Base-by-base conservation (phyloP, 1,140 invertebrate species). In the Myzus persicae region DNA sequence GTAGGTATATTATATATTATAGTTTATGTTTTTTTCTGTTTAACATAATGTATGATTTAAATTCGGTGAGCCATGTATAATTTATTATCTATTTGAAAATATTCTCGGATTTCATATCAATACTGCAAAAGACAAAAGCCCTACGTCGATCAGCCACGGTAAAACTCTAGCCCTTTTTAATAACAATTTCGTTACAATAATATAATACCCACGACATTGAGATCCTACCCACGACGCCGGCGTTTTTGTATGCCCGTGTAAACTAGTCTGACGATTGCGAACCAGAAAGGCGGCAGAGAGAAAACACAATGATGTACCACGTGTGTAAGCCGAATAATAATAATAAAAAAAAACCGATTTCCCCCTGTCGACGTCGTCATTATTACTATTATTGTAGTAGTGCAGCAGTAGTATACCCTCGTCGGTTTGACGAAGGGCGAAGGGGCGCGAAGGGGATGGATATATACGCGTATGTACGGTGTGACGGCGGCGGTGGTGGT, bases 271-370 rank as follows among this genome's bases (percentile, higher is more conserved):
- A 89, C 88, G 48, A 89, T 89, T 89, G 44, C 87, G 46, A 54
- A 54, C 88, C 88, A 89, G 88, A 89, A 54, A 59, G 24, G 24
- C 88, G 51, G 88, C 51, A 9, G 51, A 54, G 51, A 40, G 38
- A 90, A 67, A 90, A 90, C 89, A 90, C 89, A 90, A 90, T 90
- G 89, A 59, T 42, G 89, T 90, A 90, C 89, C 89, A 90, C 89
- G 88, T 90, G 89, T 42, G 88, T 90, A 67, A 90, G 89, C 89
- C 89, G 89, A 90, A 90, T 38, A 42, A 90, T 89, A 46, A 31
- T 54, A 51, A 76, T 76, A 90, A 90, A 40, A 59, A 90, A 59
- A 90, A 90, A 90, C 36, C 88, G 88, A 90, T 90, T 90, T 90
- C 89, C 89, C 89, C 89, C 89, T 90, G 89, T 90, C 88, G 89